phyloP scores from a whole-genome alignment of 2,888 invertebrate genomes.

The Diplolepis rosae region DNA sequence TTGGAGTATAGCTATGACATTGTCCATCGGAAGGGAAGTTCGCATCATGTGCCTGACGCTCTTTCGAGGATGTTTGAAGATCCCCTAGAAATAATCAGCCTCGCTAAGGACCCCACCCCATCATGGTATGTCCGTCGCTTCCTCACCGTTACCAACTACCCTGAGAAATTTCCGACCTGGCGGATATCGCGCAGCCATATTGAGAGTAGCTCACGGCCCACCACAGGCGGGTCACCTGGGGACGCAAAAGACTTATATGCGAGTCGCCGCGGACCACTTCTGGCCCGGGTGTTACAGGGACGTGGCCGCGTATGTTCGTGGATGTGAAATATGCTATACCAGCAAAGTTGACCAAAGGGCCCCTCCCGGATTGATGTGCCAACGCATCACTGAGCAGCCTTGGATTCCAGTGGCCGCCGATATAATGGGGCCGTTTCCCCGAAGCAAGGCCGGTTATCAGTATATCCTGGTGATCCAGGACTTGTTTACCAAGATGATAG shows the following conservation, averaged over 20 bases:
- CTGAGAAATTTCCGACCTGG: slow-evolving; percentile 24
- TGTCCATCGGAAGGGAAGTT: too few species aligned
- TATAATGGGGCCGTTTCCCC: too few species aligned
- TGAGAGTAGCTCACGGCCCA: too few species aligned
- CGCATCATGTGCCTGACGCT: too few species aligned
- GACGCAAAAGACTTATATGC: too few species aligned
- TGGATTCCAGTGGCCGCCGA: slow-evolving; percentile 50
- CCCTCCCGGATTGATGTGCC: background rate
- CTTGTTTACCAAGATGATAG: slow-evolving; percentile 46
- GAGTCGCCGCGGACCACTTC: too few species aligned
- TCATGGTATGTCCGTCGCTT: slow-evolving; percentile 19
- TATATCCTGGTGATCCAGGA: slow-evolving; percentile 51
- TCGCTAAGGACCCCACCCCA: slow-evolving; percentile 2
- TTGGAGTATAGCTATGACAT: too few species aligned
- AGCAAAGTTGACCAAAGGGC: background rate
- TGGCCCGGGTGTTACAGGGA: slow-evolving; percentile 6
- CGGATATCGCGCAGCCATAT: too few species aligned
- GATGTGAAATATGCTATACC: background rate
- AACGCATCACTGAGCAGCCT: slow-evolving; percentile 25
- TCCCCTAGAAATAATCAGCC: too few species aligned
- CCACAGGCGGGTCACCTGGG: too few species aligned
- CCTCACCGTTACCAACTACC: slow-evolving; percentile 4
- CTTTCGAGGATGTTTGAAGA: too few species aligned
- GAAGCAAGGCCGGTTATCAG: slow-evolving; percentile 12
- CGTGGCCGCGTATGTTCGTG: background rate